Percentiles rank a stretch among this genome's conserved stretches.
phyloP scores from a whole-genome alignment of 2,888 invertebrate species.

The Heliconius erato region DNA sequence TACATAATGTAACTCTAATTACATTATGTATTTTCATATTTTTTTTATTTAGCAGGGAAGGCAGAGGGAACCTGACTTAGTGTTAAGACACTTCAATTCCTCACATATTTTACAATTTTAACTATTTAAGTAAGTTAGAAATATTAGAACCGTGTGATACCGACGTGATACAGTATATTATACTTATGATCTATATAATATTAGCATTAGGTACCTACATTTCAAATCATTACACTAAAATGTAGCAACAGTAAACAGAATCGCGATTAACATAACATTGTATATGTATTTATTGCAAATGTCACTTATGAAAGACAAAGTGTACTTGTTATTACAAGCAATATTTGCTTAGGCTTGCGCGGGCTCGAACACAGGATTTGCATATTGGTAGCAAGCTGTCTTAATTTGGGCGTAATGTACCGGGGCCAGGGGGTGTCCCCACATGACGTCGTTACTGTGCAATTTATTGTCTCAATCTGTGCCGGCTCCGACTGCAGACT shows the following conservation, averaged over 20 bases:
- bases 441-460: constrained; percentile 75
- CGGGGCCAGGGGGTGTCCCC: constrained; percentile 65
- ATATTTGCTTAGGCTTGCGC: constrained; percentile 71
- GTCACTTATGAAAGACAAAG: constrained; percentile 58
- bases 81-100: no score
- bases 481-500: constrained; percentile 51
- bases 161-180: no score
- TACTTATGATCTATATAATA: background rate
- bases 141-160: no score
- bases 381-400: constrained; percentile 83
- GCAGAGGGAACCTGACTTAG: no score
- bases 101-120: no score
- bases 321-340: constrained; percentile 63
- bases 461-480: constrained; percentile 80
- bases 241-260: constrained; percentile 34
- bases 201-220: background rate
- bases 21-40: no score
- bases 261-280: constrained; percentile 49
- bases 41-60: no score
- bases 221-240: constrained; percentile 27
- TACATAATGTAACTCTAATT: no score
- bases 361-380: constrained; percentile 66
- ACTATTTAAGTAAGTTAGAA: no score
- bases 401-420: constrained; percentile 80
- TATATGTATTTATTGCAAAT: constrained; percentile 52